A percentile compares a stretch with the other conserved stretches of the same genome.
phyloP scores from a whole-genome alignment of 2,113 vertebrate species.

The Arothron firmamentum region DNA sequence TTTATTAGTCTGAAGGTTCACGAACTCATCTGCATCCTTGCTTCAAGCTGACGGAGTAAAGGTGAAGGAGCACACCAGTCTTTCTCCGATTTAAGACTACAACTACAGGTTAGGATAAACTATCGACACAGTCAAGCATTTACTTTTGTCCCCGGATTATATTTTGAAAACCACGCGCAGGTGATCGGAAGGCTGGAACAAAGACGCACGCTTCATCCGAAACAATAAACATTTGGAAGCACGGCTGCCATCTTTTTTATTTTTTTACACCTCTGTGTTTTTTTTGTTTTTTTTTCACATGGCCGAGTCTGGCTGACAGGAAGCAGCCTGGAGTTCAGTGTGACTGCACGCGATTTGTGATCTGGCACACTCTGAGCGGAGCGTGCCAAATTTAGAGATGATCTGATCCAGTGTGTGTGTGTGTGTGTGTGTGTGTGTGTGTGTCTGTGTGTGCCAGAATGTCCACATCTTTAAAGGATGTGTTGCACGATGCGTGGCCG shows the following conservation, averaged over 20 bases:
- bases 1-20: no score
- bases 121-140: no score
- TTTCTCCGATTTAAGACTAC: no score
- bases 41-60: no score
- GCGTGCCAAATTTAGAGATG: slow-evolving; percentile 55
- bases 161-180: not conserved
- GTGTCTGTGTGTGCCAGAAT: slow-evolving; percentile 3
- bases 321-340: slow-evolving; percentile 45
- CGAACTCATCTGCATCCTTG: no score
- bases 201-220: slow-evolving; percentile 1
- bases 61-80: no score
- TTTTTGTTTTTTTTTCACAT: slow-evolving; percentile 21
- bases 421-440: slow-evolving; percentile 10
- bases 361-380: slow-evolving; percentile 49
- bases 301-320: slow-evolving; percentile 41
- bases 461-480: slow-evolving; percentile 36
- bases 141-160: no score
- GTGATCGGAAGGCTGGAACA: slow-evolving; percentile 16
- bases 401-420: slow-evolving; percentile 43
- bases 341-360: slow-evolving; percentile 58
- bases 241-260: slow-evolving; percentile 7
- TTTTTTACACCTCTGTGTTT: slow-evolving; percentile 46
- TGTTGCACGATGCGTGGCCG: slow-evolving; percentile 29
- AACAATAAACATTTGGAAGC: slow-evolving; percentile 16
- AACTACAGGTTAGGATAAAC: no score